Evolutionary conservation across 2,888 invertebrate species (phyloP), one percentile per base, ranked within the genome.

Genomic region (Sepiola atlantica): DNA sequence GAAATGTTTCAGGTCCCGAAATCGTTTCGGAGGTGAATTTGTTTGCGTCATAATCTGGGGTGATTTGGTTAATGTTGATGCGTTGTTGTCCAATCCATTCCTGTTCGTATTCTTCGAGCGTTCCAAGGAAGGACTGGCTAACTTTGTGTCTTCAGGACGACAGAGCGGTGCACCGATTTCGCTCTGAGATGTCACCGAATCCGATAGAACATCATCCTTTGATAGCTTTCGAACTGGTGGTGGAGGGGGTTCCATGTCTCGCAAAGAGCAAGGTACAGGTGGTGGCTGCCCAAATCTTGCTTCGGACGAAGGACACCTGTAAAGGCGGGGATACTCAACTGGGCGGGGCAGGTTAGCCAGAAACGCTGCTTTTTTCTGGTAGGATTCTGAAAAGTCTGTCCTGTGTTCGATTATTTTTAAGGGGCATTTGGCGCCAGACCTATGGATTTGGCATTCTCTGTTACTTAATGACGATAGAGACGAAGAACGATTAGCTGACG

Each of bases 1-100:
- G 92, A 92, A 92, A 54, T 92, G 92, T 16, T 92, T 92, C 32
- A 92, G 32, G 92, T 92, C 92, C 28, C 92, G 45, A 92, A 92
- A 92, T 18, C 92, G 92, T 92, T 92, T 92, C 14, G 45, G 6
- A n/a, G 45, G 92, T 45, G 35, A 92, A 55, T 45, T 54, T n/a
- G 54, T n/a, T n/a, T n/a, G 77, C 18, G 14, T 32, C 77, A 77
- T 14, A n/a, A n/a, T 77, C 16, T 77, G 77, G n/a, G n/a, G 32
- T 14, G 77, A 32, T 16, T 77, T 77, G 1, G n/a, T 4, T 77
- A 77, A 6, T 8, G 77, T 77, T 32, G n/a, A 77, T 4, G 77
- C n/a, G 12, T 77, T n/a, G 32, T 77, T n/a, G 32, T 77, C n/a
- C 77, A 77, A 77, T n/a, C n/a, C 77, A n/a, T 77, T 77, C 1